Base-by-base conservation (phyloP, 2,888 invertebrate genomes). In the Meghimatium bilineatum region DNA sequence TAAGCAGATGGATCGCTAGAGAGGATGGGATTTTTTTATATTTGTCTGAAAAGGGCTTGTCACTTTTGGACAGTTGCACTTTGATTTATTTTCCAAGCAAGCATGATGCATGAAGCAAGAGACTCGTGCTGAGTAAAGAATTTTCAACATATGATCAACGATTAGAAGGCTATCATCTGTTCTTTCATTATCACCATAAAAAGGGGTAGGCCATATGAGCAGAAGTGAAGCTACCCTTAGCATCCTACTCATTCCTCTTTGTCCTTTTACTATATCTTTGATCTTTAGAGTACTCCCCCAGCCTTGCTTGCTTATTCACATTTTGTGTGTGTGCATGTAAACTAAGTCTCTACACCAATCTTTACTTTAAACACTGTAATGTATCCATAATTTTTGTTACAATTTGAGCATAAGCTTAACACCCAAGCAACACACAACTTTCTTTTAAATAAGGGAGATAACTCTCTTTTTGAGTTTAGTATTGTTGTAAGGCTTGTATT, bases 1-100 rank as follows among this genome's bases (percentile, higher is more conserved):
- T 63, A n/a, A 60, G 81, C 81, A 81, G 81, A 81, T 81, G 81
- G 74, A 74, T 63, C 74, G 74, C 74, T 74, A 29, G 74, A 38
- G 38, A 63, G 36, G 26, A 71, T 49, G 34, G 80, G 12, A n/a
- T 63, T 67, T 69, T 72, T 72, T 56, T 23, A 5, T 56, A 3
- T 56, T 56, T 56, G 26, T 74, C 44, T 74, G 74, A 81, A 74
- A 60, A 74, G 74, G 38, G 81, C 74, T 71, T 38, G 63, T 63
- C 74, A 74, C 23, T 81, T 38, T 20, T 72, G 32, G 44, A 72
- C 72, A 60, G 72, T 23, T 60, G 63, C 36, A 49, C 38, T 60
- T 63, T 72, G 74, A 81, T 81, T 63, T 74, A 72, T 63, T 29
- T n/a, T 44, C 1, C 78, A 44, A 60, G 29, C 44, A 60, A 74